Conservation (phyloP, 1,140 invertebrate genomes). For the Triops cancriformis region DNA sequence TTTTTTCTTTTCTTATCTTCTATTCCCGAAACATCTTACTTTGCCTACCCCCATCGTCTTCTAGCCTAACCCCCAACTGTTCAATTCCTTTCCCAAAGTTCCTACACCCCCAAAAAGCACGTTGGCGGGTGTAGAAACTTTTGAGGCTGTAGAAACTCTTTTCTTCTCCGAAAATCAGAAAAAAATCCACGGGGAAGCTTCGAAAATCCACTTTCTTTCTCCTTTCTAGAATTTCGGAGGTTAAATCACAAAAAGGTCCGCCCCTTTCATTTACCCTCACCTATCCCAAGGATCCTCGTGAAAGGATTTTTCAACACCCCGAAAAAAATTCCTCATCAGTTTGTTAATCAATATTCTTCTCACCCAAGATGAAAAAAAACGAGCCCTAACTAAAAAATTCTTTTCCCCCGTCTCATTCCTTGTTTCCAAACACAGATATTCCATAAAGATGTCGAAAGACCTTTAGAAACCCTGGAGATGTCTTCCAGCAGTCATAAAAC, state of each 20-base stretch:
- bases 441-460: not conserved
- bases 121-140: too few relatives aligned
- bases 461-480: not conserved
- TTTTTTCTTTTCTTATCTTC: not conserved
- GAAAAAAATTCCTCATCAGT: not conserved
- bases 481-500: constrained; percentile 10
- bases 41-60: not conserved
- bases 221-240: not conserved
- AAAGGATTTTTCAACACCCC: not conserved
- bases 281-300: not conserved
- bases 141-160: not conserved
- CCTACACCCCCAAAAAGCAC: too few relatives aligned
- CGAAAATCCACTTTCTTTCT: not conserved
- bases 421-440: not conserved
- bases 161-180: not conserved
- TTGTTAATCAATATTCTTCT: constrained; percentile 7
- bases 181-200: not conserved
- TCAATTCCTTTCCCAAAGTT: not conserved
- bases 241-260: not conserved
- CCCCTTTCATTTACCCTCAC: not conserved
- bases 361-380: not conserved
- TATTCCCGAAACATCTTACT: not conserved
- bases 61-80: not conserved
- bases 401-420: not conserved
- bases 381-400: not conserved